Base-by-base conservation (phyloP, 2,888 invertebrate genomes). In the Drosophila antonietae region DNA sequence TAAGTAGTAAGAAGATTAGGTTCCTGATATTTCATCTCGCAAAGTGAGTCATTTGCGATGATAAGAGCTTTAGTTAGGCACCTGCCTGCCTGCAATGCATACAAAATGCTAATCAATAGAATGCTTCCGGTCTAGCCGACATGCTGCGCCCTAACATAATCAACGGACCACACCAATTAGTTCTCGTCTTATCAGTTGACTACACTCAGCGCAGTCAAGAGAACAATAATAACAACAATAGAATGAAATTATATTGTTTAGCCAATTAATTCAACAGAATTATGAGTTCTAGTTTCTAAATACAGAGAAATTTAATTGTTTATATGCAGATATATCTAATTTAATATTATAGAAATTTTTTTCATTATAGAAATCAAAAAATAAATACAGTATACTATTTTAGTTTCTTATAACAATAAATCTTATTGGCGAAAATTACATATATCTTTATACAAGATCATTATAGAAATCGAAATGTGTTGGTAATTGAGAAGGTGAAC, bases 51-150 rank as follows among this genome's bases (percentile, higher is more conserved):
- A 73, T 64, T 14, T 41, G 31, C 14, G 4, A 44, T 59, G 65
- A 77, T 64, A 77, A 59, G 55, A 55, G 43, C 20, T 18, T 41
- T 1, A 18, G n/a, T 12, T 41, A 3, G n/a, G 35, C 63, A 77
- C 73, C 78, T 74, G 73, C 55, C 44, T 28, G 47, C 58, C 44
- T 33, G 68, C 71, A 69, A 20, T 53, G 62, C 41, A 53, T 33
- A 43, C 33, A 46, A 37, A 59, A 64, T 28, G 23, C 52, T 39
- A 77, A 74, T 77, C 65, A 64, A 59, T 76, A 23, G 23, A 14
- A 20, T 41, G 20, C 58, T 63, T 37, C 53, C 70, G 70, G 31
- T n/a, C 39, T n/a, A 2, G 12, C 8, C 23, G 35, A 20, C 70
- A 53, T 39, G 35, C 39, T 12, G 33, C 3, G 15, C 53, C 23